Evolutionary conservation across 2,888 invertebrate genomes (phyloP).

Genomic region (Leptarthrus brevirostris): DNA sequence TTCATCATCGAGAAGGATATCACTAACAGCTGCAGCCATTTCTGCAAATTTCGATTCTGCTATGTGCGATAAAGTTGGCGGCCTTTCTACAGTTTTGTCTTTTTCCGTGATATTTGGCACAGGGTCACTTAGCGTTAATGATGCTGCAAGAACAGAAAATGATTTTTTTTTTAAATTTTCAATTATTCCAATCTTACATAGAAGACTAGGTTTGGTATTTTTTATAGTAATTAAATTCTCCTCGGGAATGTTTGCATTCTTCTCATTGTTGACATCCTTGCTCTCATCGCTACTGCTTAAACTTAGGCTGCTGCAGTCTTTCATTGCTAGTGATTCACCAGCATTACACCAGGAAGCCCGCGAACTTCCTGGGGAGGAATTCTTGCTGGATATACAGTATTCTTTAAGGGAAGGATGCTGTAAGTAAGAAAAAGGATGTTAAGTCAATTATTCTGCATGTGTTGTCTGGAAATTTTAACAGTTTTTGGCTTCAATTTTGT

Average conservation of each 20-base stretch:
- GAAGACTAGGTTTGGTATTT: constrained; percentile 50
- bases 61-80: constrained; percentile 61
- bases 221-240: constrained; percentile 54
- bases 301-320: constrained; percentile 70
- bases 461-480: not conserved
- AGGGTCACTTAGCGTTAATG: constrained; percentile 43
- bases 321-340: constrained; percentile 74
- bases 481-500: no score
- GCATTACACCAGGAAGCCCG: constrained; percentile 68
- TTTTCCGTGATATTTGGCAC: constrained; percentile 45
- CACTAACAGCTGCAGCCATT: constrained; percentile 77
- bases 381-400: constrained; percentile 60
- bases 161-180: no score
- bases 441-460: not conserved
- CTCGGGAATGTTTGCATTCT: constrained; percentile 27
- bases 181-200: constrained; percentile 51
- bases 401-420: constrained; percentile 56
- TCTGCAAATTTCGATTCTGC: constrained; percentile 75
- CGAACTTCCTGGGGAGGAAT: constrained; percentile 62
- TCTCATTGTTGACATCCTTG: constrained; percentile 60
- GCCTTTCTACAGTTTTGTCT: constrained; percentile 57
- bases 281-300: constrained; percentile 71
- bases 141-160: constrained; percentile 45
- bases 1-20: constrained; percentile 81
- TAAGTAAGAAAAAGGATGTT: not conserved